Evolutionary conservation across 2,888 invertebrate genomes (phyloP), one percentile per base, ranked within the genome.

Genomic region (Polylopha cassiicola): DNA sequence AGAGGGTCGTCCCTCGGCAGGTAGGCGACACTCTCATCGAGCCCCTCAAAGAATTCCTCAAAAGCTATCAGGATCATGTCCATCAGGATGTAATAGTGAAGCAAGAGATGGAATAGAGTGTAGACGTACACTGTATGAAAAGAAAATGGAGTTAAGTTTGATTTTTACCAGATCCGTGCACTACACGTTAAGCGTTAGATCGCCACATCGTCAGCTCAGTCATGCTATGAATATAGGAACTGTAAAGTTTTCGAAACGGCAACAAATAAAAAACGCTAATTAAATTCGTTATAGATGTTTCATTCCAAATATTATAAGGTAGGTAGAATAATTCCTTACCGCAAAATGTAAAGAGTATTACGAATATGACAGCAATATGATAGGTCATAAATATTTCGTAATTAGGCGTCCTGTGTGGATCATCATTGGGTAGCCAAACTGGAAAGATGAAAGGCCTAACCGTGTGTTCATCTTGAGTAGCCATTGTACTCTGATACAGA

Each of bases 61-160:
- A 76, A 59, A 21, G 73, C 69, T 15, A 73, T 39, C 16, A 68
- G 62, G 1, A 76, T 70, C 58, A 78, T 53, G 7, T 67, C 58
- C 65, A 81, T 60, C 39, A 74, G 37, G 9, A 46, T 55, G 43
- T 65, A 65, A 43, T 65, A 63, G 47, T 79, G 78, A 4, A 78
- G 42, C 15, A 79, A 37, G 14, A 71, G 53, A 44, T 81, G 80
- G 33, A 78, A 73, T 7, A 72, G 34, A 1, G 64, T 50, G 51
- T 75, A 78, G 4, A 78, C 47, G 43, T 73, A 78, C 0, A 62
- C 79, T 80, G 63, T n/a, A n/a, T n/a, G n/a, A n/a, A n/a, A n/a
- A n/a, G n/a, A n/a, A n/a, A n/a, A n/a, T n/a, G n/a, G n/a, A n/a
- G n/a, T n/a, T n/a, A n/a, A n/a, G n/a, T n/a, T n/a, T n/a, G n/a